phyloP scores from a whole-genome alignment of 2,113 vertebrate genomes.

The Phyllopteryx taeniolatus region DNA sequence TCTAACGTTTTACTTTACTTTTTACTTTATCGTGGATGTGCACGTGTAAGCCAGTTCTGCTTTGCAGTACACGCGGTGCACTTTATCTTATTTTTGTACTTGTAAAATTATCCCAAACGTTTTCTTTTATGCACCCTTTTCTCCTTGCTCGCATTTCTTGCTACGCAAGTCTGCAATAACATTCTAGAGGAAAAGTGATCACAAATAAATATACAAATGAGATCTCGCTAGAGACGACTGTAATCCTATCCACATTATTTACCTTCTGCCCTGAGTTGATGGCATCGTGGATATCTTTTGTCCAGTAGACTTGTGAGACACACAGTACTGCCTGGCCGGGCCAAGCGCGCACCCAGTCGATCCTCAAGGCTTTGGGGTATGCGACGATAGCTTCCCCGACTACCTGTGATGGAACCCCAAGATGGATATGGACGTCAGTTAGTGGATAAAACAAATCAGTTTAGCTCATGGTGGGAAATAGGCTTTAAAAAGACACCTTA shows the following conservation, averaged over 20 bases:
- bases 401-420: slow-evolving; percentile 65
- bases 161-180: too few relatives aligned
- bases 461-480: background rate
- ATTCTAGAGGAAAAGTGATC: too few relatives aligned
- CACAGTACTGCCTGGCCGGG: slow-evolving; percentile 89
- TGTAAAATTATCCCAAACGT: too few relatives aligned
- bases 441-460: background rate
- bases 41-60: too few relatives aligned
- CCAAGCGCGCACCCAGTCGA: slow-evolving; percentile 84
- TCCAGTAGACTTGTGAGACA: slow-evolving; percentile 89
- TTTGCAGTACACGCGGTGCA: too few relatives aligned
- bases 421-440: background rate
- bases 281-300: slow-evolving; percentile 77
- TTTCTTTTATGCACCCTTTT: too few relatives aligned
- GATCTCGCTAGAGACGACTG: too few relatives aligned
- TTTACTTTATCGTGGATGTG: too few relatives aligned
- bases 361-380: slow-evolving; percentile 73
- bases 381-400: slow-evolving; percentile 77
- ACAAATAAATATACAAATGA: too few relatives aligned
- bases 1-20: too few relatives aligned
- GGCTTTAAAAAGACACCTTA: slow-evolving; percentile 67
- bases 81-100: too few relatives aligned
- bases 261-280: slow-evolving; percentile 76
- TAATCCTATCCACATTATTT: background rate
- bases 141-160: too few relatives aligned